These are phyloP conservation scores for Characodon lateralis DNA, from an alignment of 2,797 vertebrate genomes.

Conservation along the genomic window DNA sequence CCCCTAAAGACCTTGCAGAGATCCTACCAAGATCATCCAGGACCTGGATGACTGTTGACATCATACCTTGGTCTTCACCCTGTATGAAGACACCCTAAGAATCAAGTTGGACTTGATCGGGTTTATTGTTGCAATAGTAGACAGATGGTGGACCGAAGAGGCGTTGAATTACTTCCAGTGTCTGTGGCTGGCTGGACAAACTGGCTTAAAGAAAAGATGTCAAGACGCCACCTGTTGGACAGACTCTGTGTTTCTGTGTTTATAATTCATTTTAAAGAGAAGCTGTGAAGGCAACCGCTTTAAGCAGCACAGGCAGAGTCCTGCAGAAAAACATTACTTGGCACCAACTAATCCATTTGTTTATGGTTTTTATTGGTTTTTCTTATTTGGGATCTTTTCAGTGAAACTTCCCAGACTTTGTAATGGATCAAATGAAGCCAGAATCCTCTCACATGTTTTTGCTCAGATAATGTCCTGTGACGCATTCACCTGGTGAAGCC, in stretches of 20 bases:
- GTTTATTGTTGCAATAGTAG: neutral
- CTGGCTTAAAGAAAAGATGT: neutral
- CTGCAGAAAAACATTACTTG: neutral
- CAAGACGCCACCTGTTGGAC: neutral
- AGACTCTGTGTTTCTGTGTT: neutral
- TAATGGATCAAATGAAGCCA: neutral
- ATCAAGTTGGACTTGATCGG: too few species aligned
- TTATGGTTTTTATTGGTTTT: too few species aligned
- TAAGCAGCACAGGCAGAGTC: neutral
- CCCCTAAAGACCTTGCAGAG: too few species aligned
- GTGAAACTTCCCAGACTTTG: neutral
- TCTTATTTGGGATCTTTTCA: neutral
- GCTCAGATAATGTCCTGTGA: slow-evolving; percentile 14
- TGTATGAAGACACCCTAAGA: neutral
- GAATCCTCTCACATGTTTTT: neutral
- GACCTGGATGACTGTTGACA: too few species aligned
- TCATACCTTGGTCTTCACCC: too few species aligned
- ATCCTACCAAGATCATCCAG: too few species aligned
- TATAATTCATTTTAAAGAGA: neutral
- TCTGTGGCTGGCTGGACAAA: neutral
- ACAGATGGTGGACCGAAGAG: neutral
- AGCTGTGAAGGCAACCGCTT: neutral
- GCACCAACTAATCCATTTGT: neutral
- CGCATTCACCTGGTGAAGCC: slow-evolving; percentile 3
- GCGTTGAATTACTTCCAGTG: neutral